Evolutionary conservation across 1,140 invertebrate species (phyloP).

Genomic region (Hylaeus volcanicus): DNA sequence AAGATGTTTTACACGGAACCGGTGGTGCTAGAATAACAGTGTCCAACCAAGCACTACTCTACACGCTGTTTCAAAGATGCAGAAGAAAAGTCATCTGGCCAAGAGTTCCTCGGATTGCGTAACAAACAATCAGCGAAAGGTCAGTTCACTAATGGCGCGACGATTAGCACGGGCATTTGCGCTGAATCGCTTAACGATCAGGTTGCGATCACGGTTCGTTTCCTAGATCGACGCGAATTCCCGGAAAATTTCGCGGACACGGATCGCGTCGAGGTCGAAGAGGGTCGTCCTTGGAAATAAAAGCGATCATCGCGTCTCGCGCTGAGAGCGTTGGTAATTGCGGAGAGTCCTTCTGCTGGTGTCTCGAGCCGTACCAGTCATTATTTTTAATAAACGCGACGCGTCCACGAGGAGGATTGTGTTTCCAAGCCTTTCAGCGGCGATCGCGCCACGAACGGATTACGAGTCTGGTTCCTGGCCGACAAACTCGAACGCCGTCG

Average conservation of each 20-base stretch:
- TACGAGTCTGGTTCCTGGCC: constrained; percentile 30
- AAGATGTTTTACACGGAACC: too few species aligned
- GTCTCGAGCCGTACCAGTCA: constrained; percentile 48
- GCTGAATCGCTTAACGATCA: constrained; percentile 42
- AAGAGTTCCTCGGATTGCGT: constrained; percentile 27
- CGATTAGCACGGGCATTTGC: constrained; percentile 49
- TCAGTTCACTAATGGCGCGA: constrained; percentile 38
- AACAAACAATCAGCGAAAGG: constrained; percentile 36
- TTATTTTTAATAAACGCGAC: constrained; percentile 63
- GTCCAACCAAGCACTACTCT: too few species aligned
- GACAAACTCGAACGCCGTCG: constrained; percentile 25
- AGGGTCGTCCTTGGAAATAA: not conserved
- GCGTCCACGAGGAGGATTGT: constrained; percentile 45
- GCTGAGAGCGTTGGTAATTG: constrained; percentile 22
- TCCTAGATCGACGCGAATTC: not conserved
- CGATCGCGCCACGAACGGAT: constrained; percentile 44
- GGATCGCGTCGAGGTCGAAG: not conserved
- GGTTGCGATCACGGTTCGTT: constrained; percentile 20
- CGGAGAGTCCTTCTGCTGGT: constrained; percentile 10
- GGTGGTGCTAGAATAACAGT: too few species aligned
- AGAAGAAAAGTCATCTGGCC: not conserved
- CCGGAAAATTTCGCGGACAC: constrained; percentile 5
- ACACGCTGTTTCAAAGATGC: too few species aligned
- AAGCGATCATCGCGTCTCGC: not conserved
- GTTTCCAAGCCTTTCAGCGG: constrained; percentile 39